phyloP scores from a whole-genome alignment of 2,113 vertebrate genomes.

The Leptobrachium leishanense region DNA sequence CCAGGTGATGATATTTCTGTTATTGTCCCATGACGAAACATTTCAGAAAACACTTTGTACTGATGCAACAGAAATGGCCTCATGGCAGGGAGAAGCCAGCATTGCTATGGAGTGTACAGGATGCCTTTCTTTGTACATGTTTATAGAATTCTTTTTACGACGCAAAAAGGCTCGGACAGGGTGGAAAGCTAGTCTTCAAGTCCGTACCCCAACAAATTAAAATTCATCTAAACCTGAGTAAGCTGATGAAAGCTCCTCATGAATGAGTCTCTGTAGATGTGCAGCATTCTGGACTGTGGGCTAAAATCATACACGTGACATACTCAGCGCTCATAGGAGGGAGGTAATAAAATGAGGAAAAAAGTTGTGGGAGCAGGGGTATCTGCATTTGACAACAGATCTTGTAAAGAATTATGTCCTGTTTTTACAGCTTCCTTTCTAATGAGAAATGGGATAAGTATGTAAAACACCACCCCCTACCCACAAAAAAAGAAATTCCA shows the following conservation, averaged over 20 bases:
- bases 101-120: not conserved
- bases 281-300: not conserved
- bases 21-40: not conserved
- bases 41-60: not conserved
- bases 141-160: not conserved
- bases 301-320: not conserved
- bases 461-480: not conserved
- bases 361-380: no score
- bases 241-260: not conserved
- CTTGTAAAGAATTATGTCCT: not conserved
- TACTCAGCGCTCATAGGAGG: not conserved
- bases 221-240: conserved; percentile 4
- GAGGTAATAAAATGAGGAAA: not conserved
- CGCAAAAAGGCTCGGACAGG: not conserved
- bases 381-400: no score
- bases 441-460: not conserved
- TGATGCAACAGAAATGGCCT: not conserved
- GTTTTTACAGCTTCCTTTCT: not conserved
- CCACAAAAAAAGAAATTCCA: not conserved
- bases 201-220: not conserved
- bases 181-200: not conserved
- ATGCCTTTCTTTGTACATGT: not conserved
- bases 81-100: not conserved
- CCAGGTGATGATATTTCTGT: not conserved
- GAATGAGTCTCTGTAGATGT: not conserved